Conservation (phyloP, 2,797 vertebrate genomes). For the Peromyscus eremicus region DNA sequence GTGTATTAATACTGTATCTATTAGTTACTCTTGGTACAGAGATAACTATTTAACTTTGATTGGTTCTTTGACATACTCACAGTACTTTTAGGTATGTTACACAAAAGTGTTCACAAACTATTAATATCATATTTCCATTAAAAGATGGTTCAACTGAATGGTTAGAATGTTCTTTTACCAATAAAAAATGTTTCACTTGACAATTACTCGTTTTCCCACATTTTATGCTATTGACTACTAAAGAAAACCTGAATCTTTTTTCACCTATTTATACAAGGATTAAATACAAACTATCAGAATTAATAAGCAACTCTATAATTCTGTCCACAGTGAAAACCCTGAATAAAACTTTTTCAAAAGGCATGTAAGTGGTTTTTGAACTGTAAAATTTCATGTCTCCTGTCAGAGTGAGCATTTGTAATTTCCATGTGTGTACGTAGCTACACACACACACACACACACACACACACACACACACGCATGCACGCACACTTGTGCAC, state of each 20-base stretch:
- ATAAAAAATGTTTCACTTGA: constrained; percentile 93
- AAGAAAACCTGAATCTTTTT: constrained; percentile 97
- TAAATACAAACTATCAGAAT: constrained; percentile 93
- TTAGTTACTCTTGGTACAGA: constrained; percentile 86
- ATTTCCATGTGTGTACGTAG: constrained; percentile 88
- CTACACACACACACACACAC: constrained; percentile 81
- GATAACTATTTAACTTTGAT: constrained; percentile 84
- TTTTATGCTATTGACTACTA: constrained; percentile 92
- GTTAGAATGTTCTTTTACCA: constrained; percentile 88
- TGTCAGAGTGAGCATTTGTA: constrained; percentile 94
- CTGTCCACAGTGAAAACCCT: constrained; percentile 98
- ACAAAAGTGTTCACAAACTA: constrained; percentile 85
- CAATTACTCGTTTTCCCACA: constrained; percentile 93
- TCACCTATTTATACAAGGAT: constrained; percentile 91
- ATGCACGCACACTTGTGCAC: constrained; percentile 73
- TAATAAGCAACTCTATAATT: constrained; percentile 92
- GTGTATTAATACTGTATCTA: constrained; percentile 91
- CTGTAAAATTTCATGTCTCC: constrained; percentile 93
- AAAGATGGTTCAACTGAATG: constrained; percentile 88
- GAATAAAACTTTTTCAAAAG: constrained; percentile 97
- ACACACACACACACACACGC: constrained; percentile 79
- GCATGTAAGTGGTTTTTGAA: constrained; percentile 98
- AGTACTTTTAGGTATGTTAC: constrained; percentile 87
- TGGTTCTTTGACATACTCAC: constrained; percentile 85
- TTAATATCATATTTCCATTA: constrained; percentile 84